These are phyloP conservation scores for Hyppa rectilinea DNA, from an alignment of 2,888 invertebrate species.

Conservation along the genomic window DNA sequence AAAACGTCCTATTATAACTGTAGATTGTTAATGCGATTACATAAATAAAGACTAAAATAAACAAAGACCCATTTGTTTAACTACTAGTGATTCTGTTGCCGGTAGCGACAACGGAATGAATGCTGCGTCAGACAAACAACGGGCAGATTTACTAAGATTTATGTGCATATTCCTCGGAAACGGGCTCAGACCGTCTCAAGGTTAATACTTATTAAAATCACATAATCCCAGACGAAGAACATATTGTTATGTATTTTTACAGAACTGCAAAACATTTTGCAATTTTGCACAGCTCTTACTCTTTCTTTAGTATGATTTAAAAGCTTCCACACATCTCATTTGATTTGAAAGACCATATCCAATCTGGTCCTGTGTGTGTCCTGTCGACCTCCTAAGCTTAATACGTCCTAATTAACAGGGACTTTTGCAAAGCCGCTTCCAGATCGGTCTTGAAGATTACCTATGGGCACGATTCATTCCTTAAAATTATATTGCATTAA, in stretches of 20 bases:
- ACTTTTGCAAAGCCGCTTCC: neutral
- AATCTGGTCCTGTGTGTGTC: neutral
- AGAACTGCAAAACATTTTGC: conserved; percentile 26
- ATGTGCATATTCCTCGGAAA: conserved; percentile 77
- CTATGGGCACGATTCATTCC: neutral
- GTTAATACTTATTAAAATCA: conserved; percentile 68
- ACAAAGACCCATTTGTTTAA: conserved; percentile 64
- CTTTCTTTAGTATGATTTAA: neutral
- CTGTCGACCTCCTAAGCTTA: neutral
- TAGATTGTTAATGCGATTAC: conserved; percentile 60
- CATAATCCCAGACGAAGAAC: conserved; percentile 45
- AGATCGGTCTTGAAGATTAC: conserved; percentile 39
- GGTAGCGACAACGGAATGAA: conserved; percentile 69
- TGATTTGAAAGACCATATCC: conserved; percentile 5
- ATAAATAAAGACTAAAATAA: conserved; percentile 58
- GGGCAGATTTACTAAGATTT: conserved; percentile 81
- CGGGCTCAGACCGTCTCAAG: conserved; percentile 77
- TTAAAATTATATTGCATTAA: conserved; percentile 1
- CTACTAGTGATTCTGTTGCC: conserved; percentile 64
- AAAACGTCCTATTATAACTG: conserved; percentile 51
- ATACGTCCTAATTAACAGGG: conserved; percentile 18
- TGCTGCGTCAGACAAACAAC: conserved; percentile 70
- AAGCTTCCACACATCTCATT: neutral
- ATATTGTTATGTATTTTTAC: conserved; percentile 39
- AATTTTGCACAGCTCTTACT: neutral